Conservation (phyloP, 2,888 invertebrate genomes). For the Galeruca laticollis region DNA sequence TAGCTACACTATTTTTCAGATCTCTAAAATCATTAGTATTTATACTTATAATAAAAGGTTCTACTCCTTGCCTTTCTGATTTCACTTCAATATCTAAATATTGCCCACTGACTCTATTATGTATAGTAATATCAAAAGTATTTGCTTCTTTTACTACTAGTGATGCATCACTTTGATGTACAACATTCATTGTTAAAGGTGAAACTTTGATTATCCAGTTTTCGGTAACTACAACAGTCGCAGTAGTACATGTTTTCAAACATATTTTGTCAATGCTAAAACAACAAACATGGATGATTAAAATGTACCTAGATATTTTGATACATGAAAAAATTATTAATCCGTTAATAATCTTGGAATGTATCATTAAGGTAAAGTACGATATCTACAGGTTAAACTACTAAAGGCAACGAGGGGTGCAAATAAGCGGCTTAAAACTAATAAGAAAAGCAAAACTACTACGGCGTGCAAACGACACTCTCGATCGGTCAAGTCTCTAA, state of each 20-base stretch:
- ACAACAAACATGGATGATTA: too few species aligned
- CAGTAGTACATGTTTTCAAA: conserved; percentile 76
- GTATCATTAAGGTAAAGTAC: too few species aligned
- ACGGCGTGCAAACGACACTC: too few species aligned
- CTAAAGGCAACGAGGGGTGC: too few species aligned
- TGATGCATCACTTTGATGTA: conserved; percentile 84
- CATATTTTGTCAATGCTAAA: conserved; percentile 80
- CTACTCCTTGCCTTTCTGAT: conserved; percentile 72
- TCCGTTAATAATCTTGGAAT: too few species aligned
- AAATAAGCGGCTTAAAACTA: too few species aligned
- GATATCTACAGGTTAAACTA: too few species aligned
- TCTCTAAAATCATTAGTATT: conserved; percentile 85
- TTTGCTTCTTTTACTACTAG: conserved; percentile 83
- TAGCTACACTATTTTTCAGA: conserved; percentile 77
- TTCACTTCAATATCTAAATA: conserved; percentile 85
- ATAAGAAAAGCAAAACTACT: too few species aligned
- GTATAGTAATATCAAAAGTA: conserved; percentile 76
- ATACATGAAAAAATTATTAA: too few species aligned
- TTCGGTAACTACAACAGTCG: conserved; percentile 81
- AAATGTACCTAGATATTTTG: too few species aligned
- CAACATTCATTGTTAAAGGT: conserved; percentile 78
- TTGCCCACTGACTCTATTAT: conserved; percentile 80
- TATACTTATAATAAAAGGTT: conserved; percentile 78
- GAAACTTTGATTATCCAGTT: conserved; percentile 90
- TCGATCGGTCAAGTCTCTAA: too few species aligned